phyloP scores from a whole-genome alignment of 2,888 invertebrate species.

The Ophioninae sp. region DNA sequence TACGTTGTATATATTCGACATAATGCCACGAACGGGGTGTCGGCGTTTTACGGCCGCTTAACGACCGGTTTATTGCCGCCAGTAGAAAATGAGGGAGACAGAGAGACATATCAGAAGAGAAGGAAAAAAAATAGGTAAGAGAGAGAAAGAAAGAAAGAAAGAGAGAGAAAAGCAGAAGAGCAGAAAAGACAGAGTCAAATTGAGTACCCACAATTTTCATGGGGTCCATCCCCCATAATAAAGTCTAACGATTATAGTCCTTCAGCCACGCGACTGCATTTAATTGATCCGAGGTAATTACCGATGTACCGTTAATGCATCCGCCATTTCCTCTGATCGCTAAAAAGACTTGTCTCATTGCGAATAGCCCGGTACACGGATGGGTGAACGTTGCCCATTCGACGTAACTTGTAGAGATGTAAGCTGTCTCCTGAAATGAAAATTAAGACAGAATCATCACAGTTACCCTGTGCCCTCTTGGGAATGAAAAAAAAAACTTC shows the following conservation, averaged over 20 bases:
- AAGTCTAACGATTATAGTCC: slow-evolving; percentile 46
- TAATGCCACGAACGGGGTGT: slow-evolving; percentile 59
- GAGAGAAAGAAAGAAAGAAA: no score
- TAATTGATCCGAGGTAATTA: slow-evolving; percentile 18
- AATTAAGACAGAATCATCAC: background rate
- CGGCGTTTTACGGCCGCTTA: slow-evolving; percentile 75
- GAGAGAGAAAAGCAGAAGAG: background rate
- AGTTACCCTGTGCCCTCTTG: background rate
- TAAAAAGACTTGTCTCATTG: no score
- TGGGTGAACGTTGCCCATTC: background rate
- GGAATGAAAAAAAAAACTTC: background rate
- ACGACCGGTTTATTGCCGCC: slow-evolving; percentile 74
- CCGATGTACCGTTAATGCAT: background rate
- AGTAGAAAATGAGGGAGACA: slow-evolving; percentile 53
- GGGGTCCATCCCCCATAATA: slow-evolving; percentile 30
- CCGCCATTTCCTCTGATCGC: no score
- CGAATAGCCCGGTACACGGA: background rate
- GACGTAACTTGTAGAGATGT: background rate
- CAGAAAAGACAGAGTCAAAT: slow-evolving; percentile 6
- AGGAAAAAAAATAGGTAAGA: background rate
- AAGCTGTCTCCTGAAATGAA: background rate
- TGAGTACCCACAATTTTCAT: slow-evolving; percentile 42
- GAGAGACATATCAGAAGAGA: slow-evolving; percentile 5
- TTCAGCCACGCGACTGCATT: slow-evolving; percentile 37
- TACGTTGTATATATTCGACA: slow-evolving; percentile 35